A percentile compares a stretch with the other conserved stretches of the same genome.
Conservation (phyloP, 1,140 invertebrate species). For the Heliconius nattereri region DNA sequence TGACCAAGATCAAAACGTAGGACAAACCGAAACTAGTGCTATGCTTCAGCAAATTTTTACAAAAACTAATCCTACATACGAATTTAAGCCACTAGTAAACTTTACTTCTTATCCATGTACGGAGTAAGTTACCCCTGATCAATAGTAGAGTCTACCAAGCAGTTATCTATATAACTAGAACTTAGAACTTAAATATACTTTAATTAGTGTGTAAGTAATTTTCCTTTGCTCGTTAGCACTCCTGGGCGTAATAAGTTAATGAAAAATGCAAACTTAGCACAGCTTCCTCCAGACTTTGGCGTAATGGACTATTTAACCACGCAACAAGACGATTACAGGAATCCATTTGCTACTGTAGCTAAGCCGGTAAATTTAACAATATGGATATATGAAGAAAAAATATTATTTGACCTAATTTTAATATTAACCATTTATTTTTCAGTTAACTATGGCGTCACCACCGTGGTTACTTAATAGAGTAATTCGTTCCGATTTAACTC, state of each 20-base stretch:
- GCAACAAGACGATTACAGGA: slow-evolving; percentile 71
- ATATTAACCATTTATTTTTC: slow-evolving; percentile 16
- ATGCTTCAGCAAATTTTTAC: slow-evolving; percentile 71
- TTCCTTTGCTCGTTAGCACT: slow-evolving; percentile 48
- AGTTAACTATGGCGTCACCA: slow-evolving; percentile 65
- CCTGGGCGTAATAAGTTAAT: slow-evolving; percentile 71
- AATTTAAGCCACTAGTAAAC: slow-evolving; percentile 72
- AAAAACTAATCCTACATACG: slow-evolving; percentile 64
- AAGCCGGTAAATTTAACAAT: slow-evolving; percentile 53
- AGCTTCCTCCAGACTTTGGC: slow-evolving; percentile 66
- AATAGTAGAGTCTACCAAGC: neutral
- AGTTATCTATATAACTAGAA: too few relatives aligned
- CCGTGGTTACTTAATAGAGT: slow-evolving; percentile 66
- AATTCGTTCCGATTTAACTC: slow-evolving; percentile 69
- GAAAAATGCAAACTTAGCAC: slow-evolving; percentile 67
- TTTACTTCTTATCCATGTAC: slow-evolving; percentile 76
- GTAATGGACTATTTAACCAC: slow-evolving; percentile 68
- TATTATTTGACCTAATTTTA: neutral
- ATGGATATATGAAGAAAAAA: neutral
- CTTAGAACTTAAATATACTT: too few relatives aligned
- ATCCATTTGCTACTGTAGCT: slow-evolving; percentile 59
- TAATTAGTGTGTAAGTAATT: neutral
- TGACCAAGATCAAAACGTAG: slow-evolving; percentile 56
- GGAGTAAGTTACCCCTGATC: slow-evolving; percentile 56
- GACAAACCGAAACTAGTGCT: slow-evolving; percentile 67